A percentile compares a stretch with the other conserved stretches of the same genome.
These are phyloP conservation scores for Apodemus sylvaticus DNA, from an alignment of 2,113 vertebrate genomes.

Conservation along the genomic window DNA sequence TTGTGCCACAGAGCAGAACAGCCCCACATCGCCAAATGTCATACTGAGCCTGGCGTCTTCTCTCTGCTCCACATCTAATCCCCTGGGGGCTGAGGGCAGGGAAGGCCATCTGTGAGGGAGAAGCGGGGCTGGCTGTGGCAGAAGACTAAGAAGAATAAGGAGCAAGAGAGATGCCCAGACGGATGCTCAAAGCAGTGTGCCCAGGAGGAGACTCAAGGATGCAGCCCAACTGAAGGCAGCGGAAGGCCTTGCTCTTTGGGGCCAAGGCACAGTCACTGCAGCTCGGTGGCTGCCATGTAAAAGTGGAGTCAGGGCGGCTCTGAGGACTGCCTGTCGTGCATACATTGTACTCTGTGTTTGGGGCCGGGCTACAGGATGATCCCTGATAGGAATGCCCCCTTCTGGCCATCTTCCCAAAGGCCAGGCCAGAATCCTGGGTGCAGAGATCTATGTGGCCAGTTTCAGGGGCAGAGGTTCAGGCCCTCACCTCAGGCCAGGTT, in stretches of 20 bases:
- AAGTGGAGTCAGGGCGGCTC: not conserved
- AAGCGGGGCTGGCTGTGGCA: rapidly evolving
- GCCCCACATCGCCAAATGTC: rapidly evolving
- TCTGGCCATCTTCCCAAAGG: constrained; percentile 81
- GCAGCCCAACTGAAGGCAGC: not conserved
- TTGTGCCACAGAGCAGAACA: rapidly evolving
- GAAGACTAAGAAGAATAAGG: not conserved
- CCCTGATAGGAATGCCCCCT: constrained; percentile 86
- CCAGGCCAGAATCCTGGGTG: constrained; percentile 53
- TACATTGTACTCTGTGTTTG: not conserved
- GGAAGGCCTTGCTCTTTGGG: not conserved
- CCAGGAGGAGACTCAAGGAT: too few relatives aligned
- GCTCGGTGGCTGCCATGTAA: constrained; percentile 8
- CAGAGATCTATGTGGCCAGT: constrained; percentile 52
- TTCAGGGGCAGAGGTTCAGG: not conserved
- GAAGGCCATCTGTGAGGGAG: not conserved
- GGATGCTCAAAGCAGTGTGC: not conserved
- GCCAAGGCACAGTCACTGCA: not conserved
- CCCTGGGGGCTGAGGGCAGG: not conserved
- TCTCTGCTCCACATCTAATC: rapidly evolving
- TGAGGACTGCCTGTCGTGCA: not conserved
- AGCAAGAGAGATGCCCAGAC: not conserved
- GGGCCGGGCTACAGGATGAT: constrained; percentile 61
- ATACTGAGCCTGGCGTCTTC: not conserved
- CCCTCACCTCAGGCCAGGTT: constrained; percentile 13